Percentiles rank a stretch among this genome's conserved stretches.
Conservation (phyloP, 1,140 invertebrate species). For the Agrypnia vestita region DNA sequence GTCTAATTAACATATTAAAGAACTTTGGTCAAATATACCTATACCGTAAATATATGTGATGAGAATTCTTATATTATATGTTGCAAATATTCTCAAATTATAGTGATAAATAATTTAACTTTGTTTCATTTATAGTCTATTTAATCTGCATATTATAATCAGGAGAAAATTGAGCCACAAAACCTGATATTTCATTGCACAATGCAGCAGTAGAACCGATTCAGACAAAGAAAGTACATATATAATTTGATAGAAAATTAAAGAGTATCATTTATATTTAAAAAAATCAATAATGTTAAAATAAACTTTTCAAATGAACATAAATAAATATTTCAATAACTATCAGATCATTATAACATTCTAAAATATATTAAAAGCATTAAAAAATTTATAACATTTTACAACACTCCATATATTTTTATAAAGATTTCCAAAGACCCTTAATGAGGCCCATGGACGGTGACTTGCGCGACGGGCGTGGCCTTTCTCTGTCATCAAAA, state of each 20-base stretch:
- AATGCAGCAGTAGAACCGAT: neutral
- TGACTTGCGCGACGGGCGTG: constrained; percentile 64
- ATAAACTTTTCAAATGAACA: constrained; percentile 35
- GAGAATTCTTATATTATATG: constrained; percentile 41
- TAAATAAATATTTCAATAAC: constrained; percentile 49
- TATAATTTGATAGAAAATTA: constrained; percentile 5
- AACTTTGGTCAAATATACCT: constrained; percentile 59
- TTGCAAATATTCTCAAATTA: constrained; percentile 28
- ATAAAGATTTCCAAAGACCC: constrained; percentile 71
- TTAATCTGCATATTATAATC: constrained; percentile 5
- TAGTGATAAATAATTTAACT: constrained; percentile 27
- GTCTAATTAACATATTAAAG: constrained; percentile 58
- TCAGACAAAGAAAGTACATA: neutral
- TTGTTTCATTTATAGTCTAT: constrained; percentile 32
- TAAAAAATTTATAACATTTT: constrained; percentile 49
- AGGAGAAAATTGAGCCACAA: neutral
- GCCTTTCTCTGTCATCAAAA: constrained; percentile 63
- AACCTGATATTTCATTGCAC: constrained; percentile 5
- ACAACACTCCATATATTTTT: constrained; percentile 36
- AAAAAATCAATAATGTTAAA: constrained; percentile 36
- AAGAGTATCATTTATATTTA: neutral
- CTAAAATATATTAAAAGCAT: constrained; percentile 53
- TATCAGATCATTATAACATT: constrained; percentile 56
- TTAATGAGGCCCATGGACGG: constrained; percentile 71
- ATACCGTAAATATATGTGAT: constrained; percentile 42